Conservation (phyloP, 2,113 vertebrate species). For the Zosterops borbonicus region DNA sequence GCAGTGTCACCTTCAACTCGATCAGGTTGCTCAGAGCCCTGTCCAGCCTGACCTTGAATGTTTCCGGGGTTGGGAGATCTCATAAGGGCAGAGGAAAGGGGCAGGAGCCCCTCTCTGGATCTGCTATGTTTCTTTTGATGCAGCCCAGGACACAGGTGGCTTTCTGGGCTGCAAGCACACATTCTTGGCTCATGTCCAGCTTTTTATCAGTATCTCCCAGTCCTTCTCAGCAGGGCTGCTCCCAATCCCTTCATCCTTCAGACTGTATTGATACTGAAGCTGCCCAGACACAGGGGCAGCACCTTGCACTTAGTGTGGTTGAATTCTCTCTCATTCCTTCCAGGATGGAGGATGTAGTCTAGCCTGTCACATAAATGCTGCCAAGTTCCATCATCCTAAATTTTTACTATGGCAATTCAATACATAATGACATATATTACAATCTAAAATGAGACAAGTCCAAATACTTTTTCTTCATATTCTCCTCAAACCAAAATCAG, state of each 20-base stretch:
- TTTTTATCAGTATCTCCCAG: not conserved
- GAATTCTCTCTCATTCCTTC: not conserved
- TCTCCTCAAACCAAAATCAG: not conserved
- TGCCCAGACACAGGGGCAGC: rapidly evolving
- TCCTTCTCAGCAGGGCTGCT: not conserved
- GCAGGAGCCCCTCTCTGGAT: not conserved
- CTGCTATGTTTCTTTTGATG: not conserved
- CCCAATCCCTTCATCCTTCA: not conserved
- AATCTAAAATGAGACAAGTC: not conserved
- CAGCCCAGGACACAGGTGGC: not conserved
- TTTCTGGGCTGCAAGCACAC: not conserved
- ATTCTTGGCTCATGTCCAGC: rapidly evolving
- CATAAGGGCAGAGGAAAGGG: not conserved
- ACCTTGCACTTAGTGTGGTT: not conserved
- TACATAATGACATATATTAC: not conserved
- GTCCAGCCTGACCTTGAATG: not conserved
- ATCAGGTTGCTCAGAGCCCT: not conserved
- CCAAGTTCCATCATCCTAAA: not conserved
- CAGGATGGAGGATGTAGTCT: not conserved
- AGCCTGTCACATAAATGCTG: not conserved
- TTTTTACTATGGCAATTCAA: not conserved
- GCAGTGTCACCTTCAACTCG: not conserved
- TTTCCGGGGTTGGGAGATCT: not conserved
- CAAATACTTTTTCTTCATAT: not conserved
- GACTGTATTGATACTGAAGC: rapidly evolving